These are phyloP conservation scores for Rhea americana DNA, from an alignment of 2,113 vertebrate species.

Conservation along the genomic window DNA sequence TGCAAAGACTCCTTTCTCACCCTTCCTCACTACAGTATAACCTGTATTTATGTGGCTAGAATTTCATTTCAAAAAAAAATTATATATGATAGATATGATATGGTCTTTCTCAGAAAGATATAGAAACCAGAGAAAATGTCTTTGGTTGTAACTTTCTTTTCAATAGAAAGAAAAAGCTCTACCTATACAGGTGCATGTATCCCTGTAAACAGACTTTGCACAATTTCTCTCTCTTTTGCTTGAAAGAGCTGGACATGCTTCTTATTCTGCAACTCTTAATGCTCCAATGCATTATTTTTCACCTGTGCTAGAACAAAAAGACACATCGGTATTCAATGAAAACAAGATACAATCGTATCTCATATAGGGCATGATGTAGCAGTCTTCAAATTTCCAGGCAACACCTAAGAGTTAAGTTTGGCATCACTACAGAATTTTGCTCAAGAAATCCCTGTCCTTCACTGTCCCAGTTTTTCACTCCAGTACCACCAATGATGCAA, in stretches of 20 bases:
- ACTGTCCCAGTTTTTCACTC: neutral
- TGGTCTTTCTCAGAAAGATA: neutral
- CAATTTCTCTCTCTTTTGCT: neutral
- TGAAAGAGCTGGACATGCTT: neutral
- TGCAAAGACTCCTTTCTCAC: neutral
- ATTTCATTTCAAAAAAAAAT: too few species aligned
- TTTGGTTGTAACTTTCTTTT: neutral
- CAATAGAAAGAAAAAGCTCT: neutral
- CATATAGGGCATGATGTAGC: neutral
- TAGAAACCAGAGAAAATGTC: neutral
- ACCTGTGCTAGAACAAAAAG: neutral
- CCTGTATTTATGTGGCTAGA: too few species aligned
- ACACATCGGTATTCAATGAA: neutral
- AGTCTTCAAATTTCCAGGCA: neutral
- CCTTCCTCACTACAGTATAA: too few species aligned
- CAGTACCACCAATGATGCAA: neutral
- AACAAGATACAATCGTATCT: neutral
- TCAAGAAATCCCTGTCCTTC: neutral
- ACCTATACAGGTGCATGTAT: accelerated
- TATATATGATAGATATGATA: too few species aligned
- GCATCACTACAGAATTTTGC: neutral
- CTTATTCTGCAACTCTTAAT: neutral
- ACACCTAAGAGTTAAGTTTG: neutral
- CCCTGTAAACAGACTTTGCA: neutral
- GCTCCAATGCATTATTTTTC: neutral